phyloP scores from a whole-genome alignment of 1,140 invertebrate species.

The Procambarus clarkii region DNA sequence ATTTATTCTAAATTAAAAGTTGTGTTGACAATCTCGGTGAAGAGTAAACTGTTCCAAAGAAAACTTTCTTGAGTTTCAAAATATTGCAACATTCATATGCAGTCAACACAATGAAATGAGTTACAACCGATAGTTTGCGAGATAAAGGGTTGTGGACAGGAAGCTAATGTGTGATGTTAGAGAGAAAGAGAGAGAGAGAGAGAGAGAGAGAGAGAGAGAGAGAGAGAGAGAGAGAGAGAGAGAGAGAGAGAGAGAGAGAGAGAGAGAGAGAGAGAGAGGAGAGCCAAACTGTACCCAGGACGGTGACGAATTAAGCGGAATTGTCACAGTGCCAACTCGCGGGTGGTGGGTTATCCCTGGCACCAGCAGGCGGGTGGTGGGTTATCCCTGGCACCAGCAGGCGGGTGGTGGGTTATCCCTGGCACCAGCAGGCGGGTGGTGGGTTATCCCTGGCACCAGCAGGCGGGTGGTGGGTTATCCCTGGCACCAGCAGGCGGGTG shows the following conservation, averaged over 20 bases:
- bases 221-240: slow-evolving; percentile 47
- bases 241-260: slow-evolving; percentile 41
- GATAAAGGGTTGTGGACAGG: neutral
- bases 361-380: neutral
- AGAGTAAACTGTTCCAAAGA: too few species aligned
- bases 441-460: neutral
- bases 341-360: neutral
- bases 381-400: neutral
- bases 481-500: neutral
- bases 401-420: neutral
- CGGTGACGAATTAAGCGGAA: too few species aligned
- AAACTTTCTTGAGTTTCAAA: too few species aligned
- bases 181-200: slow-evolving; percentile 43
- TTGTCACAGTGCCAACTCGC: too few species aligned
- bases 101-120: too few species aligned
- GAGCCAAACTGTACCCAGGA: too few species aligned
- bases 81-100: too few species aligned
- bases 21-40: too few species aligned
- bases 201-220: slow-evolving; percentile 41
- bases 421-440: neutral
- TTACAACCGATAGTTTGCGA: neutral
- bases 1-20: too few species aligned
- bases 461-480: neutral
- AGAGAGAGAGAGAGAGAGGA: slow-evolving; percentile 31
- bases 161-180: neutral